Conservation (phyloP, 2,797 vertebrate species). For the Hoplostethus mediterraneus region DNA sequence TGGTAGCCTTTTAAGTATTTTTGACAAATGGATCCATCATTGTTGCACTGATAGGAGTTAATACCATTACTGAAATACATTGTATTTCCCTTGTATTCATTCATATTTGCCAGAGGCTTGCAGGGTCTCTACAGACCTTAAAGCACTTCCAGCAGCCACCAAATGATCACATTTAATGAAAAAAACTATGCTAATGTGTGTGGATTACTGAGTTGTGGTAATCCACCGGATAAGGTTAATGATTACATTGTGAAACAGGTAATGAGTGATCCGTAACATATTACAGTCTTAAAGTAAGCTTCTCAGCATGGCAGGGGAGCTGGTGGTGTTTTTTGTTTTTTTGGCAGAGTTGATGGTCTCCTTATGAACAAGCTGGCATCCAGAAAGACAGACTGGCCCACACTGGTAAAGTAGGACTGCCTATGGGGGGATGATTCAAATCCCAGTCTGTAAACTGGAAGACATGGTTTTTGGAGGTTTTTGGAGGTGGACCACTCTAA, state of each 20-base stretch:
- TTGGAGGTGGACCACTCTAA: not conserved
- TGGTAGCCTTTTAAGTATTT: conserved; percentile 8
- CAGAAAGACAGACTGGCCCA: not conserved
- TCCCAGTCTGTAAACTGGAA: not conserved
- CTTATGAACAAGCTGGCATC: not conserved
- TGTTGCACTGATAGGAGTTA: conserved; percentile 2
- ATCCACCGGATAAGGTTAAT: conserved; percentile 24
- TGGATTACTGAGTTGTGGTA: conserved; percentile 5
- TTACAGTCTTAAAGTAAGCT: too few relatives aligned
- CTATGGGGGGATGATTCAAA: not conserved
- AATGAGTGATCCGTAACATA: conserved; percentile 39
- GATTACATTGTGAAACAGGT: conserved; percentile 33
- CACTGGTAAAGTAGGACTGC: not conserved
- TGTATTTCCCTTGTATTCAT: not conserved
- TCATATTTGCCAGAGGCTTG: not conserved
- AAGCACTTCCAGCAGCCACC: not conserved
- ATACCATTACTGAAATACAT: conserved; percentile 3
- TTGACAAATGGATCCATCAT: conserved; percentile 4
- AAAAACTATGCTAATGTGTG: not conserved
- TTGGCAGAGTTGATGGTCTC: not conserved
- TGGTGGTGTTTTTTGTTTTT: not conserved
- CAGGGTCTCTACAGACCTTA: not conserved
- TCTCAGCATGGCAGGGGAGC: not conserved
- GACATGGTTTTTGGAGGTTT: not conserved
- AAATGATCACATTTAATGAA: not conserved